phyloP scores from a whole-genome alignment of 1,140 invertebrate species.

The Choristoneura fumiferana region DNA sequence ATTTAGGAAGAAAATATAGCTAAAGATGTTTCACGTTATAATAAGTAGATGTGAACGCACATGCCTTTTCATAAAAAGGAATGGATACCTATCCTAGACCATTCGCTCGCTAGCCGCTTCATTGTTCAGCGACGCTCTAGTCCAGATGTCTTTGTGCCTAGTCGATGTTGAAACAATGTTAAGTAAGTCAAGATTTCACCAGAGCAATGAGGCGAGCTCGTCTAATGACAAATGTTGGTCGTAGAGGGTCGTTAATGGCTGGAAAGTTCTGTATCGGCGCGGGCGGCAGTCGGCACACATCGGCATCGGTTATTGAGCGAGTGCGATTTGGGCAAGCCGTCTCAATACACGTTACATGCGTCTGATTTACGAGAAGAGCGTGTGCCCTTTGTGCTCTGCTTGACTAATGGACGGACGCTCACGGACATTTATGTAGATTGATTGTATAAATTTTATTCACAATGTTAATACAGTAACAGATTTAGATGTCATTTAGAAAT shows the following conservation, averaged over 20 bases:
- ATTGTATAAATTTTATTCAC: constrained; percentile 79
- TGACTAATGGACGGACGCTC: constrained; percentile 77
- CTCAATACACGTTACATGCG: constrained; percentile 64
- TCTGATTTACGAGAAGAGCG: constrained; percentile 76
- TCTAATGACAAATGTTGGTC: constrained; percentile 49
- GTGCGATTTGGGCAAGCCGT: constrained; percentile 67
- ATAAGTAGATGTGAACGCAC: too few relatives aligned
- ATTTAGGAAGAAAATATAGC: too few relatives aligned
- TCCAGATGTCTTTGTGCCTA: constrained; percentile 8
- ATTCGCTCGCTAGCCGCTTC: neutral
- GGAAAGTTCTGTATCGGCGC: constrained; percentile 45
- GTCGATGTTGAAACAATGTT: constrained; percentile 15
- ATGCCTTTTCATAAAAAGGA: too few relatives aligned
- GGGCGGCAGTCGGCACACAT: constrained; percentile 24
- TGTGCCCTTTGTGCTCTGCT: constrained; percentile 74
- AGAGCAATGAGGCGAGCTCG: constrained; percentile 32
- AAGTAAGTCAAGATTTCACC: constrained; percentile 34
- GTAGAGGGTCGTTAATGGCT: constrained; percentile 62
- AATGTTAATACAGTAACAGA: constrained; percentile 78
- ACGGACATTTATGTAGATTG: constrained; percentile 78
- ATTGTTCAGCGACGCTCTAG: constrained; percentile 12
- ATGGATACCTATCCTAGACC: too few relatives aligned
- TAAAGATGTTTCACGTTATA: too few relatives aligned
- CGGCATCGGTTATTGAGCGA: constrained; percentile 53
- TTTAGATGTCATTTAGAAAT: constrained; percentile 79